Evolutionary conservation across 2,113 vertebrate genomes (phyloP), one percentile per base, ranked within the genome.

Genomic region (Puffinus mauretanicus): DNA sequence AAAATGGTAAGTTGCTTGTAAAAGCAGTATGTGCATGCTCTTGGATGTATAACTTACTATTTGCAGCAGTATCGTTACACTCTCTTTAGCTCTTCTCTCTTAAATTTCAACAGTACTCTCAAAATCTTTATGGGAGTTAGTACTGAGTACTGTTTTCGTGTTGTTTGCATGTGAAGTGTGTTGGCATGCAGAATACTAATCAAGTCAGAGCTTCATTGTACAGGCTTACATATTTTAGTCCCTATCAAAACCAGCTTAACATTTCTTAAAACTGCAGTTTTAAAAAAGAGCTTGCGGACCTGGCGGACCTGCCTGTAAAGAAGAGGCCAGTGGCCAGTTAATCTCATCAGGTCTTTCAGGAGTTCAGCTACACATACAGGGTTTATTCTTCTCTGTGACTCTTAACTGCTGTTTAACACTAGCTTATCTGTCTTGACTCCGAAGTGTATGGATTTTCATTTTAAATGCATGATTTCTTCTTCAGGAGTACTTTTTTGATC

Each of bases 401-500:
- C 14, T 40, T 40, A 66, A 70, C 9, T 80, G 19, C n/a, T 82
- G 4, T 34, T 40, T 47, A 79, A 52, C 13, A 24, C 1, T 47
- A 64, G 7, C 11, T 8, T 72, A 21, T 72, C 32, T 76, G 18
- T 83, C 42, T 73, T 94, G 32, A 64, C 71, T 82, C 51, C 51
- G 10, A 65, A 22, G 47, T 61, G 8, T 86, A 65, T 49, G 22
- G 9, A 49, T 83, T 80, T 88, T 64, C 11, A 44, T 88, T 92
- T 78, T 51, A 67, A 81, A 78, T 62, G 32, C 12, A 32, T 36
- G 1, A 88, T 51, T 91, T 95, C 91, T 90, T 90, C 65, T 77
- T 57, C 94, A 99, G 99, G 99, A 99, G 83, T 99, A 99, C 94
- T 99, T 99, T 97, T 99, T 99, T 97, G 99, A 99, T 95, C 99